These are phyloP conservation scores for Drosophila rubida DNA, from an alignment of 2,888 invertebrate species.

Conservation along the genomic window DNA sequence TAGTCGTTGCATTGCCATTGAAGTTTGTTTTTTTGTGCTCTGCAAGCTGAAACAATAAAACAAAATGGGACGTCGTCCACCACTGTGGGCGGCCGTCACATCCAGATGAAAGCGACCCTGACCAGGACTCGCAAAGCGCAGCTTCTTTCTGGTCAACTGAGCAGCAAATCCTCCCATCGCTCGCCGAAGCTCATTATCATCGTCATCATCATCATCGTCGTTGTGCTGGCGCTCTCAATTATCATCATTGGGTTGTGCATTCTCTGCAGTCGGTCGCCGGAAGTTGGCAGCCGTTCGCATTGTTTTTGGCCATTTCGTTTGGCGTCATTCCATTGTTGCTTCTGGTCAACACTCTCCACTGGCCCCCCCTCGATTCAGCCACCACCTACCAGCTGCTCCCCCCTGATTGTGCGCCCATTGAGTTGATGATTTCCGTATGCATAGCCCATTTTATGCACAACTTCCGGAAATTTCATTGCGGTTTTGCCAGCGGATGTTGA, in stretches of 20 bases:
- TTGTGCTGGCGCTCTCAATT: constrained; percentile 12
- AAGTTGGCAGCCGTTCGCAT: constrained; percentile 80
- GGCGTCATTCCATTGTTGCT: constrained; percentile 68
- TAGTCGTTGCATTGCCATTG: not conserved
- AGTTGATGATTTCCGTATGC: constrained; percentile 84
- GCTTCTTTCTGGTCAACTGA: constrained; percentile 75
- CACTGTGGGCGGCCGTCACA: constrained; percentile 2
- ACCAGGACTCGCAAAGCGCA: constrained; percentile 27
- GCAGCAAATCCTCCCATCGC: constrained; percentile 32
- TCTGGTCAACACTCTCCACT: constrained; percentile 39
- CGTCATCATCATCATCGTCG: constrained; percentile 17
- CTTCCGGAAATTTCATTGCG: constrained; percentile 83
- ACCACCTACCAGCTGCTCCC: not conserved
- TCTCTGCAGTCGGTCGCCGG: constrained; percentile 56
- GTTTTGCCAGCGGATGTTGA: constrained; percentile 70
- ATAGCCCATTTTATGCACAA: constrained; percentile 83
- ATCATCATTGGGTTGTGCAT: constrained; percentile 46
- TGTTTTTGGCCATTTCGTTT: constrained; percentile 75
- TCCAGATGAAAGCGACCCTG: constrained; percentile 33
- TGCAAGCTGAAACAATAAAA: constrained; percentile 67
- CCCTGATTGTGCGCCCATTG: constrained; percentile 77
- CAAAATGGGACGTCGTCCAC: constrained; percentile 22
- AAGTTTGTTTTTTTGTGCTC: constrained; percentile 17
- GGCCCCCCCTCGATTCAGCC: not conserved
- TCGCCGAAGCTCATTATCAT: constrained; percentile 61